A percentile compares a stretch with the other conserved stretches of the same genome.
phyloP scores from a whole-genome alignment of 2,888 invertebrate genomes.

The Meteorus colon region DNA sequence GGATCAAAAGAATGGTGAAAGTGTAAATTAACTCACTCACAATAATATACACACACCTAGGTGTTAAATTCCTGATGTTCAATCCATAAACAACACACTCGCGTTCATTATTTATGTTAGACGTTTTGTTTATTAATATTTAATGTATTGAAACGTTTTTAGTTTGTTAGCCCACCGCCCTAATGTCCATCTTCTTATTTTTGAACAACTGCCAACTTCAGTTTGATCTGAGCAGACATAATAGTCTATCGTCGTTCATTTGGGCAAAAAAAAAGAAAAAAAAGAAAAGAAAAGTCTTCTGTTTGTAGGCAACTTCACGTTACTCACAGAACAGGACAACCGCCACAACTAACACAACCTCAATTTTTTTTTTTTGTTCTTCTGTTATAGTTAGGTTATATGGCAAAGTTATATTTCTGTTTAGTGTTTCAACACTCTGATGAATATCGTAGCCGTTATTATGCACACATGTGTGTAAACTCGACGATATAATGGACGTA shows the following conservation, averaged over 20 bases:
- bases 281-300: not conserved
- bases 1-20: not conserved
- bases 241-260: not conserved
- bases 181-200: not conserved
- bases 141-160: not conserved
- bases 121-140: not conserved
- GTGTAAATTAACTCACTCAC: not conserved
- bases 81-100: not conserved
- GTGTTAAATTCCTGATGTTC: not conserved
- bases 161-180: conserved; percentile 2
- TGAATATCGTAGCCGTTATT: not conserved
- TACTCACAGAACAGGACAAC: not conserved
- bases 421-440: too few relatives aligned
- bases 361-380: not conserved
- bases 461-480: not conserved
- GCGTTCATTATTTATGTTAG: not conserved
- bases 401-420: too few relatives aligned
- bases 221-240: not conserved
- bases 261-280: not conserved
- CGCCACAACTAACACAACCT: not conserved
- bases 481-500: too few relatives aligned
- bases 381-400: not conserved
- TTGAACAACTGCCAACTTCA: conserved; percentile 2
- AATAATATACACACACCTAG: not conserved
- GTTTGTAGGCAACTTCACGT: not conserved